Evolutionary conservation across 1,140 invertebrate genomes (phyloP), one percentile per base, ranked within the genome.

Genomic region (Thrips palmi): DNA sequence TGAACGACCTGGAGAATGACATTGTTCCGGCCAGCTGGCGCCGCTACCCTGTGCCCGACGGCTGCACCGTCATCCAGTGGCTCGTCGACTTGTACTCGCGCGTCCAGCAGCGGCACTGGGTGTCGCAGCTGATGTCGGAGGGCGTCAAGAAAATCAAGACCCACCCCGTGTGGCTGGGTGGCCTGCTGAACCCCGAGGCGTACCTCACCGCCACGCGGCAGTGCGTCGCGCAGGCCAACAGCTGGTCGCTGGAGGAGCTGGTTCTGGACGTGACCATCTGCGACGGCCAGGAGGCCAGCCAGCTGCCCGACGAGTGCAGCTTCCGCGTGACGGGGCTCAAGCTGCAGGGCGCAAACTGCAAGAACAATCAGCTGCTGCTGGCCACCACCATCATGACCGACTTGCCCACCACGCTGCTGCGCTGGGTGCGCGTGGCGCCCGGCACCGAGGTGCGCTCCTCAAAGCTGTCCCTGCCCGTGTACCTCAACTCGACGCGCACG

Each of bases 201-300:
- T 99, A 97, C 55, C 91, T 99, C 33, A 99, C 96, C 0, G 96
- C 96, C 10, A 98, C 93, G 2, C 68, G 94, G 18, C 92, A 97
- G 51, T 97, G 87, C 54, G 87, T 97, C 19, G 91, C 92, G 1
- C 91, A 97, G 60, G 80, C 78, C 1, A 85, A 85, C 47, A 82
- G 79, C 43, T 86, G 81, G 80, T 79, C 94, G 0, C 63, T 99
- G 5, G 94, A 99, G 61, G 93, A 98, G 60, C 64, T 98, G 1
- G 72, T 84, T 31, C 63, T 98, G 32, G 84, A 97, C 55, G 84
- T 86, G n/a, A 68, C 65, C 8, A 74, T 81, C 28, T 65, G 70
- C 11, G 74, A 79, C 51, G 53, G 65, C 2, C 64, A 62, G 59
- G 7, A 66, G 65, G 33, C 60, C 58, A 2, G 64, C 65, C 24